A percentile compares a stretch with the other conserved stretches of the same genome.
phyloP scores from a whole-genome alignment of 1,140 invertebrate genomes.

The Heliconius nattereri region DNA sequence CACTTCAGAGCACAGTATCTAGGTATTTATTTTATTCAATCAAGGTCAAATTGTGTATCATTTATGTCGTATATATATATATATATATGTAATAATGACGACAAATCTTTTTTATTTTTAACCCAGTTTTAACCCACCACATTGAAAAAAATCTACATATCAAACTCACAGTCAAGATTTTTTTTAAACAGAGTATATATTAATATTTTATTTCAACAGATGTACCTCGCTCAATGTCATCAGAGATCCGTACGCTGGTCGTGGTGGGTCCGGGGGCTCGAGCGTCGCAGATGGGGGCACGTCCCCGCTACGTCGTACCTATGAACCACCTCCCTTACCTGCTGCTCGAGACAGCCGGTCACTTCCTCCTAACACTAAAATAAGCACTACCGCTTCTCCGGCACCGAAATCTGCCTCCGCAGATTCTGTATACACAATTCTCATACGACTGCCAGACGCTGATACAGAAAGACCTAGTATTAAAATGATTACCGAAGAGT shows the following conservation, averaged over 20 bases:
- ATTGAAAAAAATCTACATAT: not conserved
- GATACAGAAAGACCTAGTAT: constrained; percentile 86
- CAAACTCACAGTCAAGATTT: not conserved
- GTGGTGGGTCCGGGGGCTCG: constrained; percentile 68
- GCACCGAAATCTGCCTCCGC: constrained; percentile 85
- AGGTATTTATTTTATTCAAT: constrained; percentile 73
- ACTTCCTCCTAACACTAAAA: constrained; percentile 77
- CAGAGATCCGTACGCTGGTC: constrained; percentile 84
- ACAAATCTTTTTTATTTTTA: too few species aligned
- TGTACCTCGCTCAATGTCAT: constrained; percentile 93
- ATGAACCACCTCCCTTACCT: constrained; percentile 58
- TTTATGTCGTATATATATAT: too few species aligned
- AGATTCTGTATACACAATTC: constrained; percentile 94
- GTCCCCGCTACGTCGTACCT: constrained; percentile 70
- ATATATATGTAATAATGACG: too few species aligned
- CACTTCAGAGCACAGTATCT: constrained; percentile 90
- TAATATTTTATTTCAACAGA: constrained; percentile 56
- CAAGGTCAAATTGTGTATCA: too few species aligned
- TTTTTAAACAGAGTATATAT: not conserved
- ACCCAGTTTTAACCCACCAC: too few species aligned
- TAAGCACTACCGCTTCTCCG: constrained; percentile 70
- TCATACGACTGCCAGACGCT: constrained; percentile 90
- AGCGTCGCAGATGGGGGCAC: constrained; percentile 64
- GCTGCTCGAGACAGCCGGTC: constrained; percentile 81
- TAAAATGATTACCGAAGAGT: constrained; percentile 92